These are phyloP conservation scores for Agrenia bidenticulata DNA, from an alignment of 2,888 invertebrate species.

Conservation along the genomic window DNA sequence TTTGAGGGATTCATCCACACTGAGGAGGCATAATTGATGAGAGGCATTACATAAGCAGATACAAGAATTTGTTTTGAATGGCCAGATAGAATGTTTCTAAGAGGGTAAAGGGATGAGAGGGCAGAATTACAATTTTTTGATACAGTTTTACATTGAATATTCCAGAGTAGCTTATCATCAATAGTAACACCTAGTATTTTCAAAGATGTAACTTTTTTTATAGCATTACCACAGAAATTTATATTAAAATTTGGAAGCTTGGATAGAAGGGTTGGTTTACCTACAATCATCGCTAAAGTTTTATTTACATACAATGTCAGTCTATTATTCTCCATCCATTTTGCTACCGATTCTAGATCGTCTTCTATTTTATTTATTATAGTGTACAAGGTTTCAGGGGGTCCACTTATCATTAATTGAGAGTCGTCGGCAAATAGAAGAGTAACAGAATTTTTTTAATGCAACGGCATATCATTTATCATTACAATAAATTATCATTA, in stretches of 20 bases:
- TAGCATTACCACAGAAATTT: no score
- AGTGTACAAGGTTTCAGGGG: no score
- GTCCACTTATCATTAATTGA: no score
- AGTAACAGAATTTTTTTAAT: no score
- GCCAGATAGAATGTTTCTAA: neutral
- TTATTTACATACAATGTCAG: slow-evolving; percentile 9
- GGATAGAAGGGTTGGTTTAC: neutral
- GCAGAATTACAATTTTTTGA: slow-evolving; percentile 10
- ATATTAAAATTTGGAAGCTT: neutral
- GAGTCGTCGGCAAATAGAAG: no score
- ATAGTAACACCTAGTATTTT: slow-evolving; percentile 21
- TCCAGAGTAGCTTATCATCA: slow-evolving; percentile 10
- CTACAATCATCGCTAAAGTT: slow-evolving; percentile 4
- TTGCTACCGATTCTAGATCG: neutral
- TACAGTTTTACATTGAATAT: neutral
- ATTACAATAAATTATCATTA: slow-evolving; percentile 10
- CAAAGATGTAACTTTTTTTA: neutral
- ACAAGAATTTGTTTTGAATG: no score
- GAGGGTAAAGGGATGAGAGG: neutral
- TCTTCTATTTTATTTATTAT: neutral
- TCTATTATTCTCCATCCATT: slow-evolving; percentile 11
- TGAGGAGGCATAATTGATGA: no score
- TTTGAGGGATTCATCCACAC: no score
- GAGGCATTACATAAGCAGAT: no score
- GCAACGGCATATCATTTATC: slow-evolving; percentile 7